Evolutionary conservation across 2,888 invertebrate species (phyloP).

Genomic region (Drosophila atroscutellata): DNA sequence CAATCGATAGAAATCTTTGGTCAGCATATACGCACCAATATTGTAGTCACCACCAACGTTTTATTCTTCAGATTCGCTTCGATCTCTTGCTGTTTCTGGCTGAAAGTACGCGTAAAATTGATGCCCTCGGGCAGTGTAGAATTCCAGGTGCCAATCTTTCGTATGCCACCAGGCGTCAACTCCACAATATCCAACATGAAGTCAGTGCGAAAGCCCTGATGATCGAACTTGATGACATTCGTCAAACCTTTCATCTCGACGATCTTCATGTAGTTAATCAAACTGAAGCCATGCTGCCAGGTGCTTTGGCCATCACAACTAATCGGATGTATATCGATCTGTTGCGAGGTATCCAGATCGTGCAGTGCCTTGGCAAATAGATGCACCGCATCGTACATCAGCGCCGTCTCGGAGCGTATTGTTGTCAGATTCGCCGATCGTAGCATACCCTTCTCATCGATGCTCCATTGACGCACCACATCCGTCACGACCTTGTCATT

Average conservation of each 20-base stretch:
- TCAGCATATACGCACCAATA: conserved; percentile 89
- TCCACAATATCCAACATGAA: conserved; percentile 97
- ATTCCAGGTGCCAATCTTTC: conserved; percentile 95
- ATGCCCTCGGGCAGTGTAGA: conserved; percentile 91
- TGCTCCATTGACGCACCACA: conserved; percentile 92
- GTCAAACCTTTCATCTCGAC: conserved; percentile 97
- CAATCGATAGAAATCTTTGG: background rate
- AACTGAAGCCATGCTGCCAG: conserved; percentile 97
- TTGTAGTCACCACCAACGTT: conserved; percentile 95
- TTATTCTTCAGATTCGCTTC: conserved; percentile 96
- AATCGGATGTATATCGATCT: conserved; percentile 94
- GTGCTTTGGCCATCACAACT: conserved; percentile 95
- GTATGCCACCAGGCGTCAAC: conserved; percentile 92
- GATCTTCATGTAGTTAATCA: conserved; percentile 98
- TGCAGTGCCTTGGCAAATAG: conserved; percentile 96
- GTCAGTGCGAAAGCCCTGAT: conserved; percentile 96
- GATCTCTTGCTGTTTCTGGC: conserved; percentile 94
- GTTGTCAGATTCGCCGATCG: conserved; percentile 84
- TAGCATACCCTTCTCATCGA: conserved; percentile 89
- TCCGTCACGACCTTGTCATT: conserved; percentile 93
- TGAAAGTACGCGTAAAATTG: conserved; percentile 94
- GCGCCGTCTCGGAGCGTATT: conserved; percentile 92
- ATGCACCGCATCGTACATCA: conserved; percentile 98
- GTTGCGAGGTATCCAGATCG: conserved; percentile 95
- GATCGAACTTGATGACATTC: conserved; percentile 96